Evolutionary conservation across 2,888 invertebrate genomes (phyloP), one percentile per base, ranked within the genome.

Genomic region (Drosophila eohydei): DNA sequence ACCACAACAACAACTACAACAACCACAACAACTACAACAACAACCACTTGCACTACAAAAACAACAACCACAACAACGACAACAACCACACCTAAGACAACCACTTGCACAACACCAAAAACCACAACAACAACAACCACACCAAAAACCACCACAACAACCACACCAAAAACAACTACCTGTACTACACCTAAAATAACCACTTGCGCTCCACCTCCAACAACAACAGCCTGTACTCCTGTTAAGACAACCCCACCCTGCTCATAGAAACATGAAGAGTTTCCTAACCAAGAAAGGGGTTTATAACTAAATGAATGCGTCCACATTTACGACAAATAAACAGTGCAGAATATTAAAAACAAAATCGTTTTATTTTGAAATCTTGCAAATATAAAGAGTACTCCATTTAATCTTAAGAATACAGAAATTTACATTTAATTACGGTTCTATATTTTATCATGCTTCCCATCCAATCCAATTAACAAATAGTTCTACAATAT

Each of bases 401-500:
- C 21, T 21, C 21, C 21, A 1, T n/a, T n/a, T n/a, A n/a, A n/a
- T 30, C 9, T 28, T 16, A 48, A 3, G n/a, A n/a, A n/a, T n/a
- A n/a, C n/a, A n/a, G 4, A 50, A 48, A 59, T 50, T 30, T 40
- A 36, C 46, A 38, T 36, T 16, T 48, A 4, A 46, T n/a, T 30
- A 28, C 30, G n/a, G 26, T 32, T 50, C 32, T 50, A 11, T 11
- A 6, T 50, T 16, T 16, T 6, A 16, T 32, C 34, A 59, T 26
- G 34, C 40, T 16, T 21, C 43, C 43, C 41, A 55, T 46, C 30
- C 40, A 40, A 46, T 36, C 4, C 14, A 56, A 59, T 59, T 46
- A 72, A 62, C 26, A 51, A 46, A 59, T 51, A 44, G 21, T 38
- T 28, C 1, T 8, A 40, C 9, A 34, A 28, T 48, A 59, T n/a